Evolutionary conservation across 37 sponge, comb jelly and placozoan genomes (phyloP).

Genomic region (Ianthella basta): DNA sequence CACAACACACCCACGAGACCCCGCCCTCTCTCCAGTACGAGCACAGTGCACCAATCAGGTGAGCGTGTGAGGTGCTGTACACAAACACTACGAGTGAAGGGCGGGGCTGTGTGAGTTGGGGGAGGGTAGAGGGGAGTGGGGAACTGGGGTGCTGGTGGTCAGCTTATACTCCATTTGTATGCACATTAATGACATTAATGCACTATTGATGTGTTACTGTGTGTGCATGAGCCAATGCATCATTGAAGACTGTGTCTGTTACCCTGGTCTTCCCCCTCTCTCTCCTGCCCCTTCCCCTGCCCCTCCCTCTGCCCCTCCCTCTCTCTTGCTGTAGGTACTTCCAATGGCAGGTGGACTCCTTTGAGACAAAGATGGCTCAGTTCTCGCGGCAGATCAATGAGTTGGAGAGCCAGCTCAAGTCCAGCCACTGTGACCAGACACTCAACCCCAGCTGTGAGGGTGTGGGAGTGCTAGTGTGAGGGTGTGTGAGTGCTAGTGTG

Average conservation of each 20-base stretch:
- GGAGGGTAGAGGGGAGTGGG: not conserved
- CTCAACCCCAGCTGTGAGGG: conserved; percentile 5
- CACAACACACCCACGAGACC: conserved; percentile 72
- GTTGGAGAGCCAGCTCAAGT: conserved; percentile 65
- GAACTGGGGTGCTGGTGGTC: not conserved
- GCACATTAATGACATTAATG: too few species aligned
- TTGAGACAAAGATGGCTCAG: conserved; percentile 65
- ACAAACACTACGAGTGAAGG: not conserved
- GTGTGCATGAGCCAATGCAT: too few species aligned
- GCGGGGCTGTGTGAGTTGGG: not conserved
- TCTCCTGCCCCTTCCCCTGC: not conserved
- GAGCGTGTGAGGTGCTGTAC: not conserved
- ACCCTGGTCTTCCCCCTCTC: too few species aligned
- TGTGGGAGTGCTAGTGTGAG: too few species aligned
- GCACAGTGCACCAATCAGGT: conserved; percentile 71
- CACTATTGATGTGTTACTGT: too few species aligned
- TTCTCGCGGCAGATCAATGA: conserved; percentile 66
- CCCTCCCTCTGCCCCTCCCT: not conserved
- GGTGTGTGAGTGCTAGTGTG: too few species aligned
- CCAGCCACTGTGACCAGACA: not conserved
- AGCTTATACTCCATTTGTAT: not conserved
- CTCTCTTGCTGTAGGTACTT: conserved; percentile 57
- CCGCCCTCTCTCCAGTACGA: conserved; percentile 81
- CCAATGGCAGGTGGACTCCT: conserved; percentile 35
- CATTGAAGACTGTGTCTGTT: too few species aligned